Conservation (phyloP, 2,797 vertebrate species). For the Acipenser ruthenus region DNA sequence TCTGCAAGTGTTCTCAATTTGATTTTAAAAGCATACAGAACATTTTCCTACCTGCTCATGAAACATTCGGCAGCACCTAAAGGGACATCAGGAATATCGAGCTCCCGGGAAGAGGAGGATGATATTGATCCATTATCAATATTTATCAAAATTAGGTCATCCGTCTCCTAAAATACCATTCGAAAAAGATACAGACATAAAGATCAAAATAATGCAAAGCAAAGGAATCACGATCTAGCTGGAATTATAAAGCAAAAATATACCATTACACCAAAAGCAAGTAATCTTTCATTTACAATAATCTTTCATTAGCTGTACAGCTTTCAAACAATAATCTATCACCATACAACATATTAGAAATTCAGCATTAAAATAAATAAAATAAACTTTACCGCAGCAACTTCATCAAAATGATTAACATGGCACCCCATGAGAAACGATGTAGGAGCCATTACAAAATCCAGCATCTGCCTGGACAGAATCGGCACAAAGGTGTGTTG, state of each 20-base stretch:
- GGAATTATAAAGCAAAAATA: too few species aligned
- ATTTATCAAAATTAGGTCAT: constrained; percentile 80
- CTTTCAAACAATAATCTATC: too few species aligned
- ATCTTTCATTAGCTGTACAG: too few species aligned
- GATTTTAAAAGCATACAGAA: background rate
- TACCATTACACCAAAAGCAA: too few species aligned
- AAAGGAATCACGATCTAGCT: too few species aligned
- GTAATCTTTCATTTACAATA: too few species aligned
- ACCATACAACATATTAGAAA: too few species aligned
- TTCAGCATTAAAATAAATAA: background rate
- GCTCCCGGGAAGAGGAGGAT: constrained; percentile 44
- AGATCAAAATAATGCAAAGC: too few species aligned
- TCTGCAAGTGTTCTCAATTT: too few species aligned
- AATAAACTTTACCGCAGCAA: constrained; percentile 63
- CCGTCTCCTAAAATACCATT: constrained; percentile 63
- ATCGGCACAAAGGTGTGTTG: constrained; percentile 87
- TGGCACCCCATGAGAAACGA: constrained; percentile 96
- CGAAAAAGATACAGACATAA: background rate
- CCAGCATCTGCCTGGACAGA: constrained; percentile 82
- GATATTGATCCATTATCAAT: constrained; percentile 73
- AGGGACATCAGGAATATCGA: constrained; percentile 68
- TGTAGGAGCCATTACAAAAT: constrained; percentile 94
- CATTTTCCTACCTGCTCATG: constrained; percentile 37
- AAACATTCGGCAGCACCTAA: constrained; percentile 68
- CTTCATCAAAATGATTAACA: constrained; percentile 68